Conservation (phyloP, 2,113 vertebrate genomes). For the Callospermophilus lateralis region DNA sequence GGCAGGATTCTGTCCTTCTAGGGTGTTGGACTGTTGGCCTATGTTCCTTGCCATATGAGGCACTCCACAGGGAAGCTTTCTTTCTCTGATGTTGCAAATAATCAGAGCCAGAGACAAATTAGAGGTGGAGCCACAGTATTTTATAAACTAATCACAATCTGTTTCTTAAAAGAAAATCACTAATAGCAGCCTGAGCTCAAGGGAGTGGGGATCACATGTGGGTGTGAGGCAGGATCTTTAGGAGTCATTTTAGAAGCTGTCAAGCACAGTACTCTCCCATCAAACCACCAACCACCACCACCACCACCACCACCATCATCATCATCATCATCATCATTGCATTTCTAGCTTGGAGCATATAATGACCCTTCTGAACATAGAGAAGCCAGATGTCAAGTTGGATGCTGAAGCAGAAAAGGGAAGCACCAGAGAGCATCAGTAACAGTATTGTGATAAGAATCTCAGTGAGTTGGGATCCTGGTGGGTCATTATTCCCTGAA, state of each 20-base stretch:
- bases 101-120: neutral
- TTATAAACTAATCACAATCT: neutral
- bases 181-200: neutral
- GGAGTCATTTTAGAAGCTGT: neutral
- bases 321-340: neutral
- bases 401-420: neutral
- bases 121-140: neutral
- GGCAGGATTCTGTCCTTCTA: neutral
- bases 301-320: neutral
- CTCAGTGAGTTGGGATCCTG: constrained; percentile 56
- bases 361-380: neutral
- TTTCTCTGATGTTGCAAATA: neutral
- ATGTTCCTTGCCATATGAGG: neutral
- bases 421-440: neutral
- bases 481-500: constrained; percentile 72
- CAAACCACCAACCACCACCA: neutral
- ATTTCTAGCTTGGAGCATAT: neutral
- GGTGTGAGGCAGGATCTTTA: neutral
- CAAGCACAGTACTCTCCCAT: neutral
- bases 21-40: neutral
- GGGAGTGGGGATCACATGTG: neutral
- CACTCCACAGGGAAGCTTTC: neutral
- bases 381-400: constrained; percentile 17
- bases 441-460: constrained; percentile 47
- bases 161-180: neutral